phyloP scores from a whole-genome alignment of 2,888 invertebrate species.

The Unio delphinus region DNA sequence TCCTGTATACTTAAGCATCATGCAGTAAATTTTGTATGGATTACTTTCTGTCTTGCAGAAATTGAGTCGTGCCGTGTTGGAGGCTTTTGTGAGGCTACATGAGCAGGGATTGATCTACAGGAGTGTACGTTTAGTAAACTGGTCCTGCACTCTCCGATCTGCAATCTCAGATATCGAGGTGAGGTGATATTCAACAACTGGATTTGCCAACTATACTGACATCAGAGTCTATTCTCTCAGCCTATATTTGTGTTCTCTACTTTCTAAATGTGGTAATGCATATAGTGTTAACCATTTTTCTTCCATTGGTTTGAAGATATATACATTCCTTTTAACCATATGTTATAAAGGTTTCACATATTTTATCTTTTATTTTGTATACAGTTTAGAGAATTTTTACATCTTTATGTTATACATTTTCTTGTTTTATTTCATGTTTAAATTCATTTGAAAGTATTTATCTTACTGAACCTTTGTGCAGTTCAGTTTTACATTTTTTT shows the following conservation, averaged over 20 bases:
- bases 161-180: constrained; percentile 99
- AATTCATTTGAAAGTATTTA: too few species aligned
- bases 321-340: background rate
- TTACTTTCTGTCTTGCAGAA: constrained; percentile 70
- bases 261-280: background rate
- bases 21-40: constrained; percentile 1
- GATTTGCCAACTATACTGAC: background rate
- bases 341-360: too few species aligned
- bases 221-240: background rate
- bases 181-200: constrained; percentile 7
- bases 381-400: too few species aligned
- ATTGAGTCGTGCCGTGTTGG: constrained; percentile 82
- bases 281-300: background rate
- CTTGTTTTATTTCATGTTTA: too few species aligned
- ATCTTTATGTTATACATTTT: too few species aligned
- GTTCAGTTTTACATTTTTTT: too few species aligned
- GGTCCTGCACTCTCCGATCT: constrained; percentile 96
- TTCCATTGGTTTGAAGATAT: background rate
- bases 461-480: too few species aligned
- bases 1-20: background rate
- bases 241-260: background rate
- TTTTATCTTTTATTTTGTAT: too few species aligned
- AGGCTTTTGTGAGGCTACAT: constrained; percentile 93
- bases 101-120: constrained; percentile 92
- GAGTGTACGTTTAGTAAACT: constrained; percentile 95